These are phyloP conservation scores for Arothron firmamentum DNA, from an alignment of 2,113 vertebrate species.

Conservation along the genomic window DNA sequence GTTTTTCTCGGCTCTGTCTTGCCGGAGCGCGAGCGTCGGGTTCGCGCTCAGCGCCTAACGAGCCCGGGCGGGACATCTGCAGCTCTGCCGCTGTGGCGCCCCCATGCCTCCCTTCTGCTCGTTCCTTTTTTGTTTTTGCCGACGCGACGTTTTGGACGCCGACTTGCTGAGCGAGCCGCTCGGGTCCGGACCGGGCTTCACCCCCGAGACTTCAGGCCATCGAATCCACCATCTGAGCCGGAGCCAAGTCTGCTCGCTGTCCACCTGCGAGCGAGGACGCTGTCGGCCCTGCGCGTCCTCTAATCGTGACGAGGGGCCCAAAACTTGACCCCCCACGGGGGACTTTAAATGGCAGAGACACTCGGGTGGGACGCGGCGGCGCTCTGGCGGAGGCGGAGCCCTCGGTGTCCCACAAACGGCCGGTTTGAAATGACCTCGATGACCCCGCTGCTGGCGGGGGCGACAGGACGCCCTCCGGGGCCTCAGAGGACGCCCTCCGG, in stretches of 20 bases:
- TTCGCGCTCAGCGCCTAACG: conserved; percentile 34
- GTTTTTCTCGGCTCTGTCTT: conserved; percentile 35
- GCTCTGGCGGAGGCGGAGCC: too few relatives aligned
- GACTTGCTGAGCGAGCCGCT: conserved; percentile 66
- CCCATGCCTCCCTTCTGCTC: conserved; percentile 43
- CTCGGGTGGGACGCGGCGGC: too few relatives aligned
- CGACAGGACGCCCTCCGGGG: neutral
- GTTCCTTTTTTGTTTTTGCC: conserved; percentile 44
- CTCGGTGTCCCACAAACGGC: too few relatives aligned
- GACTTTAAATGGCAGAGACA: too few relatives aligned
- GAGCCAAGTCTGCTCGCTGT: conserved; percentile 35
- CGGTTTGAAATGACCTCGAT: too few relatives aligned
- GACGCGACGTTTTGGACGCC: conserved; percentile 66
- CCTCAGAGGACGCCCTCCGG: too few relatives aligned
- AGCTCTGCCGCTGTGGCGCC: conserved; percentile 39
- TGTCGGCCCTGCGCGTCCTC: too few relatives aligned
- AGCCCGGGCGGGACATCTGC: conserved; percentile 45
- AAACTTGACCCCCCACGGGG: too few relatives aligned
- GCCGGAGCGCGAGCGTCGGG: conserved; percentile 27
- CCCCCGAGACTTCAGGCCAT: conserved; percentile 56
- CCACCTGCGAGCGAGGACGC: conserved; percentile 7
- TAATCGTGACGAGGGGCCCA: too few relatives aligned
- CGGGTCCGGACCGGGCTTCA: conserved; percentile 42
- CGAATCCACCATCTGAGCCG: conserved; percentile 32
- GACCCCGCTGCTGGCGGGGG: too few relatives aligned